Conservation (phyloP, 2,888 invertebrate genomes). For the Andrena chrysosceles region DNA sequence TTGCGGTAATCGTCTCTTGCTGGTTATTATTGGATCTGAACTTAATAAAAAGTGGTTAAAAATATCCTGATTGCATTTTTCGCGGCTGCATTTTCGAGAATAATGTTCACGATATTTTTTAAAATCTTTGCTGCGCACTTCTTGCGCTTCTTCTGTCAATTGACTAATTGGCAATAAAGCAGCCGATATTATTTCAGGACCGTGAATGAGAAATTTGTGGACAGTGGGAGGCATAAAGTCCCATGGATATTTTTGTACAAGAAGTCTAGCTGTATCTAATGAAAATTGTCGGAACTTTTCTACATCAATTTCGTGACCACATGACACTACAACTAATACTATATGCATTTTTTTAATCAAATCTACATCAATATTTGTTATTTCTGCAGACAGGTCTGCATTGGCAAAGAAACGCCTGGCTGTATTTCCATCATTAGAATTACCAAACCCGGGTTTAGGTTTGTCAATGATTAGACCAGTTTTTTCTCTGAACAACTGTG, state of each 20-base stretch:
- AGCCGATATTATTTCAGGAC: background rate
- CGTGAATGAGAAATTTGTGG: conserved; percentile 1
- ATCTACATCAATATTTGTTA: background rate
- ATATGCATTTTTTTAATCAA: too few species aligned
- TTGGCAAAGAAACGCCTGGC: conserved; percentile 1
- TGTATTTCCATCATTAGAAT: background rate
- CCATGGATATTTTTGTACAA: background rate
- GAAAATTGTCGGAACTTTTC: background rate
- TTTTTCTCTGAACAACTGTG: background rate
- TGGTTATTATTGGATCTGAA: too few species aligned
- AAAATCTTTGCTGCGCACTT: background rate
- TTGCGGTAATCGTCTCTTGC: too few species aligned
- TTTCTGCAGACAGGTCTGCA: background rate
- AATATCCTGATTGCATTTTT: too few species aligned
- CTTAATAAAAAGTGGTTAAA: too few species aligned
- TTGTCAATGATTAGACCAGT: background rate
- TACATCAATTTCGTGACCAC: background rate
- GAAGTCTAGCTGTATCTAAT: background rate
- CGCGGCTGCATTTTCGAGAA: too few species aligned
- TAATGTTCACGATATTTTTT: too few species aligned
- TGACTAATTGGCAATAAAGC: background rate
- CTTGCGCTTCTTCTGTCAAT: background rate
- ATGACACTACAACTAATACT: background rate
- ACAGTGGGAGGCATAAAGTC: background rate
- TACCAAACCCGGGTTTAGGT: background rate